Evolutionary conservation across 2,888 invertebrate genomes (phyloP).

Genomic region (Catocala sponsa): DNA sequence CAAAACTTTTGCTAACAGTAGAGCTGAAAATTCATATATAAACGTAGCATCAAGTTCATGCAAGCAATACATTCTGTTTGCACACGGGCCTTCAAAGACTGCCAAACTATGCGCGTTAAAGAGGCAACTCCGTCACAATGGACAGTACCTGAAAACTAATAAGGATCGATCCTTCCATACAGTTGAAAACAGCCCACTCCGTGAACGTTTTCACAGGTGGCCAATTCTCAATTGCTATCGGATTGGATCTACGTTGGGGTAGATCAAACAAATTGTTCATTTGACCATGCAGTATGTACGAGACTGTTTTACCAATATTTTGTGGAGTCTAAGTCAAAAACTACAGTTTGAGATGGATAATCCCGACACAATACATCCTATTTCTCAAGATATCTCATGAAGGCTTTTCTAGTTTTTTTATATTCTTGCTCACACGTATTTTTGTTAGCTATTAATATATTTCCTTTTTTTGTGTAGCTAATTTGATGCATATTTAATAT

Average conservation of each 20-base stretch:
- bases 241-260: conserved; percentile 13
- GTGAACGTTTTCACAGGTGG: conserved; percentile 37
- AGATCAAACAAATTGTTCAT: conserved; percentile 33
- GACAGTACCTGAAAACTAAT: conserved; percentile 13
- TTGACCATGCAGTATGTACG: conserved; percentile 10
- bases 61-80: neutral
- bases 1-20: no score
- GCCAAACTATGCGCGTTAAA: neutral
- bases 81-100: conserved; percentile 4
- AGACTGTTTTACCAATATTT: conserved; percentile 9
- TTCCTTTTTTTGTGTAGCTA: no score
- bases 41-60: no score
- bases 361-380: neutral
- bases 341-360: neutral
- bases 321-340: neutral
- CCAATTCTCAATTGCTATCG: conserved; percentile 34
- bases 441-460: no score
- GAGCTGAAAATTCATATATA: no score
- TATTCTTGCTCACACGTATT: no score
- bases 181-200: conserved; percentile 13
- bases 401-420: no score
- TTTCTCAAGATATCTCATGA: no score
- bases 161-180: conserved; percentile 1
- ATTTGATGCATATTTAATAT: no score
- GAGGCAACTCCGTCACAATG: neutral